A percentile compares a stretch with the other conserved stretches of the same genome.
These are phyloP conservation scores for Lepidocyrtinus sp. DNA, from an alignment of 2,888 invertebrate genomes.

Conservation along the genomic window DNA sequence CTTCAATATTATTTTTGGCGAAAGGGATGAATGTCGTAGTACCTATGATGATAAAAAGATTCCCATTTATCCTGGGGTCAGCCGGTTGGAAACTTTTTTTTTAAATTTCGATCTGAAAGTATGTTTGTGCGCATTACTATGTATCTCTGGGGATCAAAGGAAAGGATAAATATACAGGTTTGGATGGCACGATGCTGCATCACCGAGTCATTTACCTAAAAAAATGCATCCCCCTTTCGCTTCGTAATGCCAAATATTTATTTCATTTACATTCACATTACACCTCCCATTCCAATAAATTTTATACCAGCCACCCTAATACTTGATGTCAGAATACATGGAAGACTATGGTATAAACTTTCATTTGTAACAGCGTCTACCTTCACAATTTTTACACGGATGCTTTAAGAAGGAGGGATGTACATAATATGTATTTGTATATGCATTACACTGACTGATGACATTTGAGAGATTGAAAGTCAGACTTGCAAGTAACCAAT, in stretches of 20 bases:
- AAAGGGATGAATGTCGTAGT: not conserved
- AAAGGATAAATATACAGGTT: conserved; percentile 61
- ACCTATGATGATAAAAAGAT: no score
- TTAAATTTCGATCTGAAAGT: conserved; percentile 35
- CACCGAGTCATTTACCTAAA: conserved; percentile 37
- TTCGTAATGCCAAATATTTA: conserved; percentile 64
- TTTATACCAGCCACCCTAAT: conserved; percentile 61
- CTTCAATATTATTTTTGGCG: conserved; percentile 11
- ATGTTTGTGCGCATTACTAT: conserved; percentile 50
- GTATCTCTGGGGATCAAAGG: conserved; percentile 63
- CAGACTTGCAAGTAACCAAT: not conserved
- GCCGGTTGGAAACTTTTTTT: conserved; percentile 65
- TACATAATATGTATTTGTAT: no score
- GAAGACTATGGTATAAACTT: no score
- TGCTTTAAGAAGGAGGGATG: no score
- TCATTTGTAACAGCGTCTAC: no score
- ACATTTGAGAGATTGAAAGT: not conserved
- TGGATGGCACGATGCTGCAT: conserved; percentile 41
- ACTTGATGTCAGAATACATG: no score
- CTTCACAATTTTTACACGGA: no score
- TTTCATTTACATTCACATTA: conserved; percentile 67
- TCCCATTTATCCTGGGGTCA: conserved; percentile 68
- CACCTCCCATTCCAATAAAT: conserved; percentile 68
- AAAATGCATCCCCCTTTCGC: conserved; percentile 25
- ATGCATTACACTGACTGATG: no score